phyloP scores from a whole-genome alignment of 2,113 vertebrate genomes.

The Oostethus manadensis region DNA sequence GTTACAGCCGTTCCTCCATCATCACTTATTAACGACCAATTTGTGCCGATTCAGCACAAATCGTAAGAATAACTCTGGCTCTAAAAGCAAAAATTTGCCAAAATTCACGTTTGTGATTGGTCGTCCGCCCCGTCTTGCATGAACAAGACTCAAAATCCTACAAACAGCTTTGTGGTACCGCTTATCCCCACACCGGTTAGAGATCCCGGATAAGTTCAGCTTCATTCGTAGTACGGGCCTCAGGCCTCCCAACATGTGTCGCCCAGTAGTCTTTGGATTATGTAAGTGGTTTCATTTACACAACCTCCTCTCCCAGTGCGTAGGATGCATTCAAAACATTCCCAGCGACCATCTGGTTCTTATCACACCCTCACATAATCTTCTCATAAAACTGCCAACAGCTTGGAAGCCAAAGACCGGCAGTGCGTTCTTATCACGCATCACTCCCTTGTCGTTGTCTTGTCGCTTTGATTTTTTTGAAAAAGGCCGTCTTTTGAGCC shows the following conservation, averaged over 20 bases:
- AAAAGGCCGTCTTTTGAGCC: background rate
- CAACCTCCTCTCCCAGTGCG: background rate
- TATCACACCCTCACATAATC: constrained; percentile 52
- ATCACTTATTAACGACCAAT: too few relatives aligned
- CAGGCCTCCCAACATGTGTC: background rate
- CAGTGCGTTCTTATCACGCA: constrained; percentile 46
- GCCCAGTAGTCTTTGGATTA: constrained; percentile 12
- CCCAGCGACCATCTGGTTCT: constrained; percentile 44
- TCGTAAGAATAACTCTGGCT: too few relatives aligned
- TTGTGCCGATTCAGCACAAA: too few relatives aligned
- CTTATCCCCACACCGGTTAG: too few relatives aligned
- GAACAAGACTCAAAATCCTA: too few relatives aligned
- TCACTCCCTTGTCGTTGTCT: constrained; percentile 15
- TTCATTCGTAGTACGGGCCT: background rate
- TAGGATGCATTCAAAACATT: constrained; percentile 38
- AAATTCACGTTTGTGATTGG: too few relatives aligned
- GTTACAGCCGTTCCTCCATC: too few relatives aligned
- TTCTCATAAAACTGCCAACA: constrained; percentile 38
- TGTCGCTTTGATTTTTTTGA: background rate
- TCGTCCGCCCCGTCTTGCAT: too few relatives aligned
- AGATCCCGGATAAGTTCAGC: too few relatives aligned
- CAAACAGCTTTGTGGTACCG: too few relatives aligned
- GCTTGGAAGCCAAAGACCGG: background rate
- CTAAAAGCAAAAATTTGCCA: too few relatives aligned
- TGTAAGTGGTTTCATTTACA: constrained; percentile 20